Evolutionary conservation across 2,888 invertebrate species (phyloP).

Genomic region (Phaedon cochleariae): DNA sequence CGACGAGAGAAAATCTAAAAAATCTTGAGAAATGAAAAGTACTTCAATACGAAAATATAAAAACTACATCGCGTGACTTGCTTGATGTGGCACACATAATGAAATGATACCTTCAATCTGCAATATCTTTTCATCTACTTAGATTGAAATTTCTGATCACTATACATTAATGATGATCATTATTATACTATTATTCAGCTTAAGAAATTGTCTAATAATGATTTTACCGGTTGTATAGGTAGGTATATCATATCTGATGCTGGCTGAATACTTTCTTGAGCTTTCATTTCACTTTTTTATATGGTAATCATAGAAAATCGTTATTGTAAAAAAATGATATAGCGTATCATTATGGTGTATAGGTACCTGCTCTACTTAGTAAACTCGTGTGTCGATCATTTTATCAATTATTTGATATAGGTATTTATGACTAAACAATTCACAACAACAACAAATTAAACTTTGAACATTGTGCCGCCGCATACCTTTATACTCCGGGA

Average conservation of each 20-base stretch:
- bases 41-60: no score
- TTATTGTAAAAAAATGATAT: neutral
- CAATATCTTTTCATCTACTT: neutral
- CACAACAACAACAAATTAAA: neutral
- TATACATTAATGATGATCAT: neutral
- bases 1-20: no score
- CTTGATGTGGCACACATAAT: neutral
- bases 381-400: neutral
- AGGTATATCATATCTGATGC: no score
- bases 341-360: neutral
- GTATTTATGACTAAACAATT: neutral
- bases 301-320: neutral
- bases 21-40: no score
- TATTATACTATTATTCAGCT: neutral
- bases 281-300: neutral
- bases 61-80: no score
- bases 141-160: neutral
- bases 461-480: no score
- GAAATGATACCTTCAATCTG: neutral
- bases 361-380: neutral
- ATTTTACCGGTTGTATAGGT: neutral
- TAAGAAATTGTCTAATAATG: neutral
- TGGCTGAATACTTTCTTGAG: neutral
- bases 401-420: neutral
- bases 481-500: no score